Conservation (phyloP, 2,797 vertebrate species). For the Euthynnus affinis region DNA sequence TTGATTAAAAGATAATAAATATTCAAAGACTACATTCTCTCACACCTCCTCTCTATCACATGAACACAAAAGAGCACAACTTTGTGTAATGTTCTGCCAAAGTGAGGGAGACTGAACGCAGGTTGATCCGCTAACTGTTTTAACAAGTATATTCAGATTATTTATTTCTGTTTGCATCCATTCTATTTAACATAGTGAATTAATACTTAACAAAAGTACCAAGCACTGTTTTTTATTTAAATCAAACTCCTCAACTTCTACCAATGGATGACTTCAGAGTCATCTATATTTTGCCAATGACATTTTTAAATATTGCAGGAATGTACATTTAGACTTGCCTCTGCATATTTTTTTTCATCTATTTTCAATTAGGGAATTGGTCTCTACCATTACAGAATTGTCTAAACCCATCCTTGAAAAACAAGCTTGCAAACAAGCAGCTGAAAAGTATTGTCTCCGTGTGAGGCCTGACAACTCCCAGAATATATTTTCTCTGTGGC, state of each 20-base stretch:
- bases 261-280: slow-evolving; percentile 7
- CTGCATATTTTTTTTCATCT: neutral
- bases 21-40: slow-evolving; percentile 16
- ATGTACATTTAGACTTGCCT: neutral
- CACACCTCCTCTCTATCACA: slow-evolving; percentile 28
- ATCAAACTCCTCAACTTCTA: slow-evolving; percentile 13
- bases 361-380: neutral
- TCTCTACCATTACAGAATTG: neutral
- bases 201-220: neutral
- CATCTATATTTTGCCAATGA: neutral
- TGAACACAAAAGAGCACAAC: slow-evolving; percentile 11
- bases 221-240: neutral
- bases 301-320: neutral
- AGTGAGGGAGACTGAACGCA: slow-evolving; percentile 27
- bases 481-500: slow-evolving; percentile 31
- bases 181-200: neutral
- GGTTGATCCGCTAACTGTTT: slow-evolving; percentile 15
- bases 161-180: neutral
- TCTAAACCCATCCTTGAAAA: slow-evolving; percentile 30
- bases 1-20: slow-evolving; percentile 35
- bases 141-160: neutral
- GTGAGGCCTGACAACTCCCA: slow-evolving; percentile 29
- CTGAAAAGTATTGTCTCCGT: slow-evolving; percentile 10
- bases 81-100: slow-evolving; percentile 44
- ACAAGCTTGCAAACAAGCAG: slow-evolving; percentile 24